These are phyloP conservation scores for Allolobophora icterica DNA, from an alignment of 2,888 invertebrate species.

Conservation along the genomic window DNA sequence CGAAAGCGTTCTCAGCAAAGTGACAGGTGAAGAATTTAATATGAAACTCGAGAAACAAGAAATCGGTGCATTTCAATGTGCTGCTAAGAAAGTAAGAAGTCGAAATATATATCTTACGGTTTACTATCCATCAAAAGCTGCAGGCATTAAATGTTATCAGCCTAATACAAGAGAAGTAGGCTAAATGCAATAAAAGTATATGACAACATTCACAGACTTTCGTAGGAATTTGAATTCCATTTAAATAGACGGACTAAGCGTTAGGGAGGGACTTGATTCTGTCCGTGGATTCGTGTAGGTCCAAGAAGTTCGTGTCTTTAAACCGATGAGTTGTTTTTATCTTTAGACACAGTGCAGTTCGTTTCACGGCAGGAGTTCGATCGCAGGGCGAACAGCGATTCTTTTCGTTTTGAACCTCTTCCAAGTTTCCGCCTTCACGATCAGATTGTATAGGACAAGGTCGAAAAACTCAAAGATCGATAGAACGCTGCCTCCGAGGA, in stretches of 20 bases:
- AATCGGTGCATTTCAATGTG: not conserved
- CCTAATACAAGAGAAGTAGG: too few species aligned
- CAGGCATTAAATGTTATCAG: too few species aligned
- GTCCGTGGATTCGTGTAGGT: not conserved
- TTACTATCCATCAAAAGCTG: too few species aligned
- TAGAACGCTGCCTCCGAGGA: not conserved
- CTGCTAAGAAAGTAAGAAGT: too few species aligned
- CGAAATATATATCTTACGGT: too few species aligned
- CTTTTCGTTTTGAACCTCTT: not conserved
- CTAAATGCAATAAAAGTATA: too few species aligned
- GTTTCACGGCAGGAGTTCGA: not conserved
- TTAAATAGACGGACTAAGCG: too few species aligned
- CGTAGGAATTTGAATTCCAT: too few species aligned
- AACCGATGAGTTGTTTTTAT: not conserved
- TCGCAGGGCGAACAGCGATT: not conserved
- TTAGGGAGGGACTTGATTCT: too few species aligned
- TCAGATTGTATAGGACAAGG: not conserved
- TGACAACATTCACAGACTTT: too few species aligned
- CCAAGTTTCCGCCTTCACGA: not conserved
- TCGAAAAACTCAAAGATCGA: conserved; percentile 22
- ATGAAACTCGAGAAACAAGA: not conserved
- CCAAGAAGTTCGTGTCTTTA: not conserved
- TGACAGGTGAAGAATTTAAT: not conserved
- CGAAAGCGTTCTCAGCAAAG: not conserved
- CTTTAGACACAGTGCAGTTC: not conserved